A percentile compares a stretch with the other conserved stretches of the same genome.
These are phyloP conservation scores for Ramazzottius varieornatus DNA, from an alignment of 2,888 invertebrate species.

Conservation along the genomic window DNA sequence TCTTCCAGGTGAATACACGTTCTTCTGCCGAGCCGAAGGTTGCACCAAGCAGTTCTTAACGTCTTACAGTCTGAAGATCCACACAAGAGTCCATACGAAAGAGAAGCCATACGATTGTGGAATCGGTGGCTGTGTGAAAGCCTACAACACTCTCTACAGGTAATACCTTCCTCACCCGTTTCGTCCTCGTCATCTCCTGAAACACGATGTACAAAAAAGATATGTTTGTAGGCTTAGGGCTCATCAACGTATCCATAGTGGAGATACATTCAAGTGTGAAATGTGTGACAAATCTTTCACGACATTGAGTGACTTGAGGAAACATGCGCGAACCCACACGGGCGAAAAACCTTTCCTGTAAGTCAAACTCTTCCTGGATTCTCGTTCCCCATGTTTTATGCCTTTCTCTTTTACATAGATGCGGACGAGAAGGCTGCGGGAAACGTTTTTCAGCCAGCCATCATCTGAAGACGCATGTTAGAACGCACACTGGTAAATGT, in stretches of 20 bases:
- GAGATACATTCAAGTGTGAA: conserved; percentile 74
- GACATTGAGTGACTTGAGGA: conserved; percentile 71
- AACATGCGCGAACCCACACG: conserved; percentile 71
- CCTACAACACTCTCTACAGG: conserved; percentile 79
- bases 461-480: conserved; percentile 64
- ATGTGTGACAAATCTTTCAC: conserved; percentile 70
- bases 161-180: too few species aligned
- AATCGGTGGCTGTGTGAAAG: conserved; percentile 55
- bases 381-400: background rate
- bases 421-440: conserved; percentile 52
- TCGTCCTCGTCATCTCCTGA: background rate
- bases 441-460: conserved; percentile 80
- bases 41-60: conserved; percentile 81
- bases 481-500: conserved; percentile 53
- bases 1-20: conserved; percentile 62
- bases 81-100: conserved; percentile 73
- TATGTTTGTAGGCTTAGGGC: conserved; percentile 27
- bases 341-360: conserved; percentile 35
- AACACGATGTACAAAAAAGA: too few species aligned
- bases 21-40: conserved; percentile 56
- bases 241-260: conserved; percentile 69
- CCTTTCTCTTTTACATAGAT: conserved; percentile 29
- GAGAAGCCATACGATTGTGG: conserved; percentile 66
- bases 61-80: conserved; percentile 77
- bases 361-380: conserved; percentile 6